Conservation (phyloP, 2,113 vertebrate genomes). For the Bos taurus region ARS-UCD2.0 NC_037332.1:14839501-14840000, state of each 20-base stretch:
- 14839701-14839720: background rate
- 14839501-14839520: background rate
- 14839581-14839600: constrained; percentile 9
- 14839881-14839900: constrained; percentile 72
- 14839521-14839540: background rate
- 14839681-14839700: background rate
- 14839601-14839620: background rate
- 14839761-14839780: background rate
- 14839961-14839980: constrained; percentile 85
- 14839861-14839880: constrained; percentile 64
- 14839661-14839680: background rate
- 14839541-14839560: background rate
- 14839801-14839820: constrained; percentile 32
- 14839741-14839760: background rate
- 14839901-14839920: constrained; percentile 87
- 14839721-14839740: background rate
- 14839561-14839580: background rate
- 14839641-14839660: background rate
- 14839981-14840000: constrained; percentile 85
- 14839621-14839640: background rate
- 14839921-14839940: constrained; percentile 87
- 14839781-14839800: constrained; percentile 8
- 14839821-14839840: constrained; percentile 58
- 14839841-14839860: constrained; percentile 70
- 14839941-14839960: constrained; percentile 86